Base-by-base conservation (phyloP, 1,140 invertebrate genomes). In the Dermatophagoides farinae region DNA sequence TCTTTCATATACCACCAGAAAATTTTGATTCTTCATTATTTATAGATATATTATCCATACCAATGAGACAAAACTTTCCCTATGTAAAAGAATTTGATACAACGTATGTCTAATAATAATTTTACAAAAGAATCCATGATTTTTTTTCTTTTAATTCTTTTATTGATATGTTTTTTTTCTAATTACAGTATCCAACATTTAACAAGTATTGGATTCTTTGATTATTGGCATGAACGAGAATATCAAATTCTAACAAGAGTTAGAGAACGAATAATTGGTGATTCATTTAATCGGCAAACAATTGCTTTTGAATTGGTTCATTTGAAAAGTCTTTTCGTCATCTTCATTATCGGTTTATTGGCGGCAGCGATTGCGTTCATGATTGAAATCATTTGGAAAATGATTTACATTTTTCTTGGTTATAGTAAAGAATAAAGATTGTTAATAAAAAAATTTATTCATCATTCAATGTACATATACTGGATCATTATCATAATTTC, bases 401-500 rank as follows among this genome's bases (percentile, higher is more conserved):
- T 31, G 8, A 4, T 31, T 31, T 31, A 31, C 31, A 4, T 8
- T 8, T 31, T 31, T 31, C 31, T 31, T 31, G 31, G 2, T 31
- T 31, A 31, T 31, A 8, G 31, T 31, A 31, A 31, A n/a, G n/a
- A n/a, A 31, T 31, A 31, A 31, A 31, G 31, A 31, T 31, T n/a
- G n/a, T n/a, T n/a, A 44, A n/a, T 44, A n/a, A 44, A n/a, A 14
- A n/a, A 44, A n/a, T 23, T 47, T 23, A 47, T 18, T 57, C 8
- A 11, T 61, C 44, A n/a, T n/a, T n/a, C n/a, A 54, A 12, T 55
- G 60, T 47, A 37, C 61, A 47, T 61, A 61, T 1, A 54, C 58
- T 16, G 60, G 60, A 62, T 62, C 61, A 18, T 39, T 12, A 22
- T 62, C 57, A 47, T 49, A 62, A n/a, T n/a, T 18, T 52, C 61